Percentiles rank a stretch among this genome's conserved stretches.
phyloP scores from a whole-genome alignment of 2,888 invertebrate genomes.

The Ametastegia equiseti region DNA sequence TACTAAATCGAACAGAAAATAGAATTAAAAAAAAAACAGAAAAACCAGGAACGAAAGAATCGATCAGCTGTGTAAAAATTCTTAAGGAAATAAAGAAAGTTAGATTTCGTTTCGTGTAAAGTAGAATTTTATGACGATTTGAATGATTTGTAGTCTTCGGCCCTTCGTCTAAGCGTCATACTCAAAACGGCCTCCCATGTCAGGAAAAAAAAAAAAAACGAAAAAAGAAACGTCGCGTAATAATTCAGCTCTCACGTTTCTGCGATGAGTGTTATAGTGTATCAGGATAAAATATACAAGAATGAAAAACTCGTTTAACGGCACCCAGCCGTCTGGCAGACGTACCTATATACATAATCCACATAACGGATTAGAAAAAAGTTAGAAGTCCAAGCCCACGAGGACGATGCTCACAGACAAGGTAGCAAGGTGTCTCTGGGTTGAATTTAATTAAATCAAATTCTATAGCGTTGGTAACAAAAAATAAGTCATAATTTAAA shows the following conservation, averaged over 20 bases:
- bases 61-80: constrained; percentile 5
- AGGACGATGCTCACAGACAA: background rate
- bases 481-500: background rate
- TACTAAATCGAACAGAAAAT: background rate
- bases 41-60: background rate
- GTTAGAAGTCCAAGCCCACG: background rate
- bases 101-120: background rate
- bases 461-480: background rate
- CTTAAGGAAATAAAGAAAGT: constrained; percentile 25
- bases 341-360: too few species aligned
- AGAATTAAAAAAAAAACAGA: too few species aligned
- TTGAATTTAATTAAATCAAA: constrained; percentile 15
- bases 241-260: background rate
- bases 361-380: background rate
- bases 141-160: background rate
- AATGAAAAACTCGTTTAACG: background rate
- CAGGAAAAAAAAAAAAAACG: too few species aligned
- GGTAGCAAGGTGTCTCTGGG: background rate
- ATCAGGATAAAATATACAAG: background rate
- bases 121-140: constrained; percentile 7
- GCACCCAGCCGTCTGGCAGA: background rate
- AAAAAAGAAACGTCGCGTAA: too few species aligned
- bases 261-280: background rate
- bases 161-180: too few species aligned
- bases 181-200: too few species aligned